Evolutionary conservation across 2,888 invertebrate genomes (phyloP).

Genomic region (Apamea sordens): DNA sequence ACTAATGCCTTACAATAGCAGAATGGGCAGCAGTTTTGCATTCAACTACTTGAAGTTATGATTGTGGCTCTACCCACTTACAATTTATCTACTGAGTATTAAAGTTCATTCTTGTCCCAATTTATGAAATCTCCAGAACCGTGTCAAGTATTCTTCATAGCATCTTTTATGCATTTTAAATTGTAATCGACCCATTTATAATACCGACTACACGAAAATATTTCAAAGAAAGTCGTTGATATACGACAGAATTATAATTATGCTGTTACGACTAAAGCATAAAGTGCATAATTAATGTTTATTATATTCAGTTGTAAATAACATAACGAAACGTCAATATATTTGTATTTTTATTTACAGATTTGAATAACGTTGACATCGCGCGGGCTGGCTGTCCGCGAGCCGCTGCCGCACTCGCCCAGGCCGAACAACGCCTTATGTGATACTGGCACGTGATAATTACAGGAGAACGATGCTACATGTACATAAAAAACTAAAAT

Average conservation of each 20-base stretch:
- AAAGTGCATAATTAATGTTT: conserved; percentile 62
- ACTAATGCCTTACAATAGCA: background rate
- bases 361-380: conserved; percentile 86
- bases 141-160: conserved; percentile 29
- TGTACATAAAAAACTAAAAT: conserved; percentile 85
- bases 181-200: conserved; percentile 51
- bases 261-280: conserved; percentile 55
- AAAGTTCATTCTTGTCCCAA: conserved; percentile 6
- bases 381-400: conserved; percentile 72
- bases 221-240: conserved; percentile 59
- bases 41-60: background rate
- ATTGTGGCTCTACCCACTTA: background rate
- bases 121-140: conserved; percentile 12
- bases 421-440: conserved; percentile 65
- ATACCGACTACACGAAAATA: conserved; percentile 51
- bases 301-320: conserved; percentile 62
- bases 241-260: conserved; percentile 59
- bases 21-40: conserved; percentile 1
- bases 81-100: conserved; percentile 9
- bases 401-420: conserved; percentile 53
- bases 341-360: conserved; percentile 77
- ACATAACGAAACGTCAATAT: conserved; percentile 49
- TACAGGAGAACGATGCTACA: conserved; percentile 89
- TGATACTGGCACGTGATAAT: conserved; percentile 79
- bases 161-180: conserved; percentile 47